Percentiles rank a stretch among this genome's conserved stretches.
Conservation (phyloP, 2,113 vertebrate genomes). For the Bagarius yarrelli region DNA sequence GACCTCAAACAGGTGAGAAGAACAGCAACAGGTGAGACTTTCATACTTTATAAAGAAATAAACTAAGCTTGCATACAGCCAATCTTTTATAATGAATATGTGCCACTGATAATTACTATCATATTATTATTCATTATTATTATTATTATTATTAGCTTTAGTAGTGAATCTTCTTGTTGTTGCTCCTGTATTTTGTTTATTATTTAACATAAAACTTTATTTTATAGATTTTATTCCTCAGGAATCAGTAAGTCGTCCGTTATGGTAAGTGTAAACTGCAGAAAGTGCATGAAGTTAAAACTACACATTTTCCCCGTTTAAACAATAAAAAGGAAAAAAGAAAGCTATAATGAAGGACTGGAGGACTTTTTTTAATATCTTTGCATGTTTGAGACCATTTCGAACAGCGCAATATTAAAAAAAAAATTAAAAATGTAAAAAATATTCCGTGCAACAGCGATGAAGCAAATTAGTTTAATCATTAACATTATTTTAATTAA, state of each 20-base stretch:
- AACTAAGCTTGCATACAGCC: neutral
- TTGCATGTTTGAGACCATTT: neutral
- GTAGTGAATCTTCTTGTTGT: too few species aligned
- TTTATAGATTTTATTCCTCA: neutral
- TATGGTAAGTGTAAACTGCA: conserved; percentile 42
- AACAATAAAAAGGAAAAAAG: too few species aligned
- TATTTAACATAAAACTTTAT: too few species aligned
- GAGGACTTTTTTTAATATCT: neutral
- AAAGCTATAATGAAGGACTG: neutral
- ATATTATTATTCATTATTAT: neutral
- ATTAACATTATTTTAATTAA: too few species aligned
- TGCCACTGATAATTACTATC: neutral
- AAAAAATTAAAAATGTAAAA: too few species aligned
- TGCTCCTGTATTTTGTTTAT: neutral
- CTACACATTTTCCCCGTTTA: neutral
- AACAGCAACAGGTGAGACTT: conserved; percentile 26
- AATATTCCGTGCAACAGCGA: neutral
- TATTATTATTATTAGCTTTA: neutral
- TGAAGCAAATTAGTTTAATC: neutral
- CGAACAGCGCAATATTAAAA: too few species aligned
- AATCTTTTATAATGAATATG: neutral
- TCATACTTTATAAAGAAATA: neutral
- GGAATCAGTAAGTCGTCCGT: neutral
- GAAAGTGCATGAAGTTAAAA: neutral
- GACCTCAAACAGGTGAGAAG: conserved; percentile 34